A percentile compares a stretch with the other conserved stretches of the same genome.
These are phyloP conservation scores for Acleris cristana DNA, from an alignment of 2,888 invertebrate species.

Conservation along the genomic window DNA sequence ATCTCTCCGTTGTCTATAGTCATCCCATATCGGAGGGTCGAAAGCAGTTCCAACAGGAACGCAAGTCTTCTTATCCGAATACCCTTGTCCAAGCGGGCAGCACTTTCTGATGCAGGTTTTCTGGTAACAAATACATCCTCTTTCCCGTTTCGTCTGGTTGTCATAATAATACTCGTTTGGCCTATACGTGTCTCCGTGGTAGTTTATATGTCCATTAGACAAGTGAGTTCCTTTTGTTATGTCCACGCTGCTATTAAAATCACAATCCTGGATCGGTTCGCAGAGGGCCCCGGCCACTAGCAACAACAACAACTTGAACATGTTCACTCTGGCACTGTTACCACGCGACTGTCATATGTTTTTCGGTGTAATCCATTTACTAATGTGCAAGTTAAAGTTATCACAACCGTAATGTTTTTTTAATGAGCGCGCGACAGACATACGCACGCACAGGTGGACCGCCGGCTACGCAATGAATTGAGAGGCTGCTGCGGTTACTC, in stretches of 20 bases:
- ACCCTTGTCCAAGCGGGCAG: conserved; percentile 58
- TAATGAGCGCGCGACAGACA: conserved; percentile 1
- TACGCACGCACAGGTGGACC: conserved; percentile 5
- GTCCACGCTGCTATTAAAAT: conserved; percentile 48
- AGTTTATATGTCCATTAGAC: conserved; percentile 48
- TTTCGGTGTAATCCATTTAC: conserved; percentile 1
- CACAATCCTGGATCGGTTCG: conserved; percentile 46
- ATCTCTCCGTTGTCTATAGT: conserved; percentile 36
- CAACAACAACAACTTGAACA: conserved; percentile 37
- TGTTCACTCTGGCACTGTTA: conserved; percentile 12
- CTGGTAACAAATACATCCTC: conserved; percentile 58
- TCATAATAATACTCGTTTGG: conserved; percentile 54
- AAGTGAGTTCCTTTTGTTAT: conserved; percentile 52
- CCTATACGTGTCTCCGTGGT: conserved; percentile 49
- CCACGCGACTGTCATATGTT: conserved; percentile 25
- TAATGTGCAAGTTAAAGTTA: conserved; percentile 1
- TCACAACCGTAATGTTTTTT: conserved; percentile 1
- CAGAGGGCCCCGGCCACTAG: conserved; percentile 41
- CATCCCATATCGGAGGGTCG: conserved; percentile 56
- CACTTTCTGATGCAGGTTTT: conserved; percentile 60
- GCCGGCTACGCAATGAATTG: conserved; percentile 22
- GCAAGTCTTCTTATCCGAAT: conserved; percentile 49
- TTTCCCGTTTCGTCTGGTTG: conserved; percentile 42
- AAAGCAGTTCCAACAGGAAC: conserved; percentile 46
- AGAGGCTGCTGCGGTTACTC: conserved; percentile 21